Conservation (phyloP, 2,113 vertebrate genomes). For the Trogon melanurus region DNA sequence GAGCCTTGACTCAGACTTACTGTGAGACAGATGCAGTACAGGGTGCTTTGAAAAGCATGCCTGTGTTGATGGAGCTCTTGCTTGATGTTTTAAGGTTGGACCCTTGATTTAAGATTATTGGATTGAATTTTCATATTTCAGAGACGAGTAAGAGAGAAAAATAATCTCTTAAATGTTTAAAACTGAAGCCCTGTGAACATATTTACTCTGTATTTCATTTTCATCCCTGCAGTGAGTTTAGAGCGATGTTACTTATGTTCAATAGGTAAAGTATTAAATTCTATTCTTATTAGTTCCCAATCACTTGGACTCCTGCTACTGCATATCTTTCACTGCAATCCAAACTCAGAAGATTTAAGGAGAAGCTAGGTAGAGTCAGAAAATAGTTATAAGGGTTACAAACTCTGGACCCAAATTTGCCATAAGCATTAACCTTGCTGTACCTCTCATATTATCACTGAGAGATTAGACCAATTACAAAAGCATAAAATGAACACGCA, state of each 20-base stretch:
- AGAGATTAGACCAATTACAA: background rate
- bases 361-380: background rate
- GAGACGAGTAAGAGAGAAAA: background rate
- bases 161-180: background rate
- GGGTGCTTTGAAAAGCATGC: background rate
- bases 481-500: background rate
- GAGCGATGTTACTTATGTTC: background rate
- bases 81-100: background rate
- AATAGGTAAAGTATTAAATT: background rate
- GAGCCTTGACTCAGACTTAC: background rate
- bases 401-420: background rate
- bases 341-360: background rate
- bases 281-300: background rate
- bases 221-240: background rate
- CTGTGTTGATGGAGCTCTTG: background rate
- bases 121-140: background rate
- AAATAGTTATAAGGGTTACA: background rate
- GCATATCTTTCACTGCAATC: background rate
- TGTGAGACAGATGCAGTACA: background rate
- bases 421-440: background rate
- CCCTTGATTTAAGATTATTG: background rate
- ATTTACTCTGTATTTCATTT: background rate
- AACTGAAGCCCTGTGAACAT: background rate
- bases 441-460: background rate
- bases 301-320: background rate